These are phyloP conservation scores for Allolobophora icterica DNA, from an alignment of 2,888 invertebrate species.

Conservation along the genomic window DNA sequence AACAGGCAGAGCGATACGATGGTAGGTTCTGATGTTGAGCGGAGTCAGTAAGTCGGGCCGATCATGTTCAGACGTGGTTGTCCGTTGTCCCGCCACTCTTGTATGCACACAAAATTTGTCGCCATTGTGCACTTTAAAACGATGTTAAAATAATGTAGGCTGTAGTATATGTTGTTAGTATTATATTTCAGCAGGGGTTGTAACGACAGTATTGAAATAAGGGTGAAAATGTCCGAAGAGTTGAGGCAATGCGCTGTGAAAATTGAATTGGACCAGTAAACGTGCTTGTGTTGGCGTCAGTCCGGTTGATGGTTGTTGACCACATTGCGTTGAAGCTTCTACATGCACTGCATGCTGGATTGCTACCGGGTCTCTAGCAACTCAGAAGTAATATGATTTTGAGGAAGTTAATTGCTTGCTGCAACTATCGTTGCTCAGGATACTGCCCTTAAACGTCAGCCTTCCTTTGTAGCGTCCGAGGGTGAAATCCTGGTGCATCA, in stretches of 20 bases:
- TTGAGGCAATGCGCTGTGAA: background rate
- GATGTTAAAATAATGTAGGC: background rate
- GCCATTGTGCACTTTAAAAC: slow-evolving; percentile 3
- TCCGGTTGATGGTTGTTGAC: background rate
- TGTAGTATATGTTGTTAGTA: background rate
- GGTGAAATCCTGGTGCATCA: background rate
- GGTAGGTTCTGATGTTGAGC: slow-evolving; percentile 74
- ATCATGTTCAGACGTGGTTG: slow-evolving; percentile 25
- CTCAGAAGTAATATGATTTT: background rate
- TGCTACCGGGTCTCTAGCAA: background rate
- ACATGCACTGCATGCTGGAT: background rate
- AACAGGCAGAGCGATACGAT: slow-evolving; percentile 98
- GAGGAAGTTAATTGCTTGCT: background rate
- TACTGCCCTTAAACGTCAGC: too few species aligned
- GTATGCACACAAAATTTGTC: background rate
- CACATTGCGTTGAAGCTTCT: background rate
- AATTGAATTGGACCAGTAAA: background rate
- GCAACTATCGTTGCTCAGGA: background rate
- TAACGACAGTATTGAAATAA: background rate
- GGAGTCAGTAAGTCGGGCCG: background rate
- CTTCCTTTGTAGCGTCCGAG: background rate
- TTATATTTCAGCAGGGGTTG: background rate
- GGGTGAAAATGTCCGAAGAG: background rate
- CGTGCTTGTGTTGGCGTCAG: background rate
- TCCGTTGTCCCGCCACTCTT: background rate